These are phyloP conservation scores for Cyprinodon brontotheroides DNA, from an alignment of 2,113 vertebrate genomes.

Conservation along the genomic window DNA sequence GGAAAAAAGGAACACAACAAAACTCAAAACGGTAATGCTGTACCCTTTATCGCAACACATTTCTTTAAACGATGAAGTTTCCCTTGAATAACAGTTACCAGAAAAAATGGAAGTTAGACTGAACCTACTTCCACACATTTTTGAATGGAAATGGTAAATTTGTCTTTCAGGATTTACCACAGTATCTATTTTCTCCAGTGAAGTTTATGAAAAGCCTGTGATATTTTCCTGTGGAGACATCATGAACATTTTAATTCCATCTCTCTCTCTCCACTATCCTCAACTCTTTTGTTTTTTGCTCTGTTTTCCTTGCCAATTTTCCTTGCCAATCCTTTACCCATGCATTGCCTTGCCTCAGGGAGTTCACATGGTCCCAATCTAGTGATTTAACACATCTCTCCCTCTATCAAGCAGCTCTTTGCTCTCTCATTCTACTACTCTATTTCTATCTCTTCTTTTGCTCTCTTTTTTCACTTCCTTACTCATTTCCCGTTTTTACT, in stretches of 20 bases:
- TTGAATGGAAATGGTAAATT: background rate
- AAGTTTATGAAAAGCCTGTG: background rate
- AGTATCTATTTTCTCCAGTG: background rate
- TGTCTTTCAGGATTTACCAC: background rate
- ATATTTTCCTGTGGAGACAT: background rate
- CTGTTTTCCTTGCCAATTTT: constrained; percentile 37
- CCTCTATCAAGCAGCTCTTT: constrained; percentile 36
- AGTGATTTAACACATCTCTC: constrained; percentile 83
- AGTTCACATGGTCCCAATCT: constrained; percentile 90
- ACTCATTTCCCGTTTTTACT: constrained; percentile 78
- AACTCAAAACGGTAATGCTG: background rate
- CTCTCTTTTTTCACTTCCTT: constrained; percentile 68
- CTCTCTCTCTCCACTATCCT: background rate
- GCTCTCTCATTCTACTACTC: constrained; percentile 11
- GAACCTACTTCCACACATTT: background rate
- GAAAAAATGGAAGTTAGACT: too few species aligned
- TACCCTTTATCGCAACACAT: background rate
- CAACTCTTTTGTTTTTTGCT: constrained; percentile 7
- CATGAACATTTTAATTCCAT: background rate
- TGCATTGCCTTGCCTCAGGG: constrained; percentile 53
- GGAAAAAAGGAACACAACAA: too few species aligned
- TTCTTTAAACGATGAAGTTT: background rate
- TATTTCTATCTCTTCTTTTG: constrained; percentile 65
- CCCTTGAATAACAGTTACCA: background rate
- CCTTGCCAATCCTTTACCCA: constrained; percentile 46